These are phyloP conservation scores for Aporophyla nigra DNA, from an alignment of 2,888 invertebrate species.

Conservation along the genomic window DNA sequence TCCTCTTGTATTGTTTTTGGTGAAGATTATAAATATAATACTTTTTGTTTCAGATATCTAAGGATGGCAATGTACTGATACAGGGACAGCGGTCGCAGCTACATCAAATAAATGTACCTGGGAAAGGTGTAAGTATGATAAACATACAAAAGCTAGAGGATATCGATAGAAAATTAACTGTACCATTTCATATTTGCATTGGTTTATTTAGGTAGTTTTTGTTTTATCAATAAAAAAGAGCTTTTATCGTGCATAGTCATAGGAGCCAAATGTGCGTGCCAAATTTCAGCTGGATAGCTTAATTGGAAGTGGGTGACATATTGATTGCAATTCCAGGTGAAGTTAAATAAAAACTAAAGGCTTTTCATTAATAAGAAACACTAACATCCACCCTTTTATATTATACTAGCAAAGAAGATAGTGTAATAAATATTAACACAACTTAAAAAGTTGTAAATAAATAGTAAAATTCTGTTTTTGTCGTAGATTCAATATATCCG, in stretches of 20 bases:
- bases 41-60: constrained; percentile 71
- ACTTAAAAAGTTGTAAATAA: not conserved
- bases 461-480: not conserved
- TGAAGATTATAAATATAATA: not conserved
- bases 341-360: too few species aligned
- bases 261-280: too few species aligned
- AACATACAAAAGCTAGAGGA: not conserved
- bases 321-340: too few species aligned
- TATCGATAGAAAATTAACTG: not conserved
- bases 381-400: not conserved
- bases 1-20: not conserved
- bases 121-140: constrained; percentile 91
- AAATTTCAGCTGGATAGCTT: too few species aligned
- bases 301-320: too few species aligned
- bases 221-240: not conserved
- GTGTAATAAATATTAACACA: not conserved
- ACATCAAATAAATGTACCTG: constrained; percentile 94
- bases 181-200: not conserved
- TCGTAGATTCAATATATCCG: constrained; percentile 93
- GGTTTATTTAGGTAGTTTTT: not conserved
- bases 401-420: not conserved
- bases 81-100: constrained; percentile 88
- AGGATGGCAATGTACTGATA: constrained; percentile 74
- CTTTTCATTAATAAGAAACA: not conserved
- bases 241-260: too few species aligned